phyloP scores from a whole-genome alignment of 2,888 invertebrate genomes.

The Diplolepis rosae region DNA sequence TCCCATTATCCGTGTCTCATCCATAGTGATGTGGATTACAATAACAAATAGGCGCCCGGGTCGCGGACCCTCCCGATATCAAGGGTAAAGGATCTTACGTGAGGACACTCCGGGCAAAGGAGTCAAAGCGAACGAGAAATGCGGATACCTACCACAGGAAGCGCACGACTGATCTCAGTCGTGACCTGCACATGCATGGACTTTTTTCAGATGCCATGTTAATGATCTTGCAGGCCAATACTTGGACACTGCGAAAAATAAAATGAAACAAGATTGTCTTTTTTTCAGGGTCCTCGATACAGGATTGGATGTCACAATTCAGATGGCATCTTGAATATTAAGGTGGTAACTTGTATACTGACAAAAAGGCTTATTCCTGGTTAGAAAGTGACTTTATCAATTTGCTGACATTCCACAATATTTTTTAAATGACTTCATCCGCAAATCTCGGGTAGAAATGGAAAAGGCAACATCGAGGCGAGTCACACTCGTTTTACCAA shows the following conservation, averaged over 20 bases:
- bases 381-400: background rate
- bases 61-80: conserved; percentile 36
- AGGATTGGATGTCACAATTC: conserved; percentile 10
- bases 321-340: conserved; percentile 9
- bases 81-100: conserved; percentile 36
- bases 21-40: conserved; percentile 68
- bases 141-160: conserved; percentile 35
- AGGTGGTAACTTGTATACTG: background rate
- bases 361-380: background rate
- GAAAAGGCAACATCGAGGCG: no score
- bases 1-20: conserved; percentile 65
- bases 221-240: conserved; percentile 13
- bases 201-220: conserved; percentile 36
- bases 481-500: no score
- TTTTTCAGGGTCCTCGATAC: conserved; percentile 5
- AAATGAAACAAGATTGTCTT: background rate
- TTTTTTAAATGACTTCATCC: conserved; percentile 3
- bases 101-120: conserved; percentile 34
- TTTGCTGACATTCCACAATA: no score
- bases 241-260: background rate
- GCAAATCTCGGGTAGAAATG: no score
- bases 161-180: conserved; percentile 39
- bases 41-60: conserved; percentile 65
- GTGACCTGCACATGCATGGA: conserved; percentile 35
- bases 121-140: conserved; percentile 32